Evolutionary conservation across 2,888 invertebrate species (phyloP).

Genomic region (Caenorhabditis auriculariae): DNA sequence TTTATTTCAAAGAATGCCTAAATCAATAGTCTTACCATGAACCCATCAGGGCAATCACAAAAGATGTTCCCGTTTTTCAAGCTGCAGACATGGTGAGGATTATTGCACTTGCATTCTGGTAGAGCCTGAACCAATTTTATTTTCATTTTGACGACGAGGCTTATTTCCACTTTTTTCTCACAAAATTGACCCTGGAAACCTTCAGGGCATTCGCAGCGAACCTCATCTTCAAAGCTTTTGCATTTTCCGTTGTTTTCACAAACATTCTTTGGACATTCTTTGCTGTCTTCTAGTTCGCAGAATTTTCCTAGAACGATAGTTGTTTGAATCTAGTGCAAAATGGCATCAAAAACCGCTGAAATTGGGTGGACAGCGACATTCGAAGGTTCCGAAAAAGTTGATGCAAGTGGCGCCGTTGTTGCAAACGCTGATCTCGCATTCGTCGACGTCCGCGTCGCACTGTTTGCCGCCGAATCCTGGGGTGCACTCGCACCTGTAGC

Average conservation of each 20-base stretch:
- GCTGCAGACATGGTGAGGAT: conserved; percentile 31
- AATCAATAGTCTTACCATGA: conserved; percentile 27
- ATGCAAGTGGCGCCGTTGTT: conserved; percentile 95
- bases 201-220: conserved; percentile 12
- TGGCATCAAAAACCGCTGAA: no score
- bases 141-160: background rate
- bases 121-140: conserved; percentile 1
- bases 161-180: conserved; percentile 8
- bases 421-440: conserved; percentile 79
- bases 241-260: conserved; percentile 21
- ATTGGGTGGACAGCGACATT: conserved; percentile 48
- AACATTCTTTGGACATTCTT: conserved; percentile 8
- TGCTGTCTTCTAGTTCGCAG: conserved; percentile 30
- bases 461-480: conserved; percentile 77
- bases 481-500: conserved; percentile 87
- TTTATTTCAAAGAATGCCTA: no score
- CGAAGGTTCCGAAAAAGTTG: conserved; percentile 81
- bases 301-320: conserved; percentile 26
- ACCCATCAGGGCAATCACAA: conserved; percentile 39
- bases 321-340: no score
- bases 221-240: background rate
- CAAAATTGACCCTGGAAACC: conserved; percentile 18
- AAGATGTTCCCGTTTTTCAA: conserved; percentile 21
- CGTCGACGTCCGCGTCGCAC: conserved; percentile 89
- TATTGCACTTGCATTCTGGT: conserved; percentile 29